Evolutionary conservation across 2,797 vertebrate species (phyloP).

Genomic region (Poeciliopsis paucimaculata): DNA sequence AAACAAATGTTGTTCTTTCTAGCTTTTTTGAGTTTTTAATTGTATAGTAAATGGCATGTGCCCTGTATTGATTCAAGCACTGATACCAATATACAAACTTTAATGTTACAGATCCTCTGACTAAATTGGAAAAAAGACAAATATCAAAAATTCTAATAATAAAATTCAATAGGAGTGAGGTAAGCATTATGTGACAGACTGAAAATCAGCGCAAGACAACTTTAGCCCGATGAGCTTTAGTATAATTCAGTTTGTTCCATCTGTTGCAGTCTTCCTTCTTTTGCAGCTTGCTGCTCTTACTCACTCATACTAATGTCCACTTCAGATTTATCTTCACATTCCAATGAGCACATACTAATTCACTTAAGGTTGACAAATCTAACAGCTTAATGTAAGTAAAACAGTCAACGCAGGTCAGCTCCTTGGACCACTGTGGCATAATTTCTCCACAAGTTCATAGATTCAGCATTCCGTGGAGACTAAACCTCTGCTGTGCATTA

Average conservation of each 20-base stretch:
- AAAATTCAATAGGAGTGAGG: not conserved
- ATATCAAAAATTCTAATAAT: not conserved
- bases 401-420: constrained; percentile 48
- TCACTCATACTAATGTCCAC: constrained; percentile 5
- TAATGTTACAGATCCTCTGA: not conserved
- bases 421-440: constrained; percentile 41
- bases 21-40: not conserved
- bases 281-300: constrained; percentile 24
- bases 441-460: constrained; percentile 53
- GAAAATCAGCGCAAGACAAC: constrained; percentile 26
- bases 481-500: constrained; percentile 75
- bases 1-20: not conserved
- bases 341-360: constrained; percentile 55
- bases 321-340: constrained; percentile 50
- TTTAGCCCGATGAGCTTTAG: constrained; percentile 29
- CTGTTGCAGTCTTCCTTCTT: constrained; percentile 46
- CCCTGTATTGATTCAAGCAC: not conserved
- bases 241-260: constrained; percentile 46
- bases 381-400: constrained; percentile 28
- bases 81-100: not conserved
- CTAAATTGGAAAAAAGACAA: not conserved
- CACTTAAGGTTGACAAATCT: constrained; percentile 63
- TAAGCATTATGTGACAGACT: not conserved
- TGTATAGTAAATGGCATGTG: not conserved
- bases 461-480: constrained; percentile 61